Percentiles rank a stretch among this genome's conserved stretches.
Conservation (phyloP, 2,113 vertebrate species). For the Puffinus mauretanicus region DNA sequence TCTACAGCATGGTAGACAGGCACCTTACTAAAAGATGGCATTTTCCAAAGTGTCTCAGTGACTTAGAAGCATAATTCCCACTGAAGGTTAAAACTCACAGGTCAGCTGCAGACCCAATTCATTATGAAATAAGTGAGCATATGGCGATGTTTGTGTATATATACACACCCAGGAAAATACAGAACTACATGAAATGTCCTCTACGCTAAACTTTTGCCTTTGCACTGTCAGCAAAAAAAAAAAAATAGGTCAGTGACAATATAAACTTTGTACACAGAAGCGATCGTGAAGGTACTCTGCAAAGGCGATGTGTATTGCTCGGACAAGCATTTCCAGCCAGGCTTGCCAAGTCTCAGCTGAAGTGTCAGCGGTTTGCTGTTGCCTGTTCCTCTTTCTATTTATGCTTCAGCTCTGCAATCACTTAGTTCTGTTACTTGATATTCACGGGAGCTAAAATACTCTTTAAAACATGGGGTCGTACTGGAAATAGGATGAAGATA, state of each 20-base stretch:
- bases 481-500: slow-evolving; percentile 13
- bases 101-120: background rate
- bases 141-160: background rate
- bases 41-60: background rate
- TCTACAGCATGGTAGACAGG: background rate
- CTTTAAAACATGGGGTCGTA: background rate
- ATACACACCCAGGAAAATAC: background rate
- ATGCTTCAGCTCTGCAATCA: background rate
- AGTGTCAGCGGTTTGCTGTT: slow-evolving; percentile 1
- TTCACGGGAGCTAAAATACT: background rate
- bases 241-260: background rate
- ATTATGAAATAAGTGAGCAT: background rate
- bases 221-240: background rate
- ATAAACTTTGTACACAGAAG: background rate
- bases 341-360: slow-evolving; percentile 38
- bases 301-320: background rate
- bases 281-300: background rate
- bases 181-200: background rate
- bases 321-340: slow-evolving; percentile 34
- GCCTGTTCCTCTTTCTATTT: slow-evolving; percentile 64
- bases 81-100: background rate
- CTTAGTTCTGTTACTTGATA: slow-evolving; percentile 35
- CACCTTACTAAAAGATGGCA: background rate
- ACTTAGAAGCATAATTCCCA: background rate
- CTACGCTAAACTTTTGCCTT: background rate